Percentiles rank a stretch among this genome's conserved stretches.
These are phyloP conservation scores for Eremobia ochroleuca DNA, from an alignment of 2,888 invertebrate genomes.

Conservation along the genomic window DNA sequence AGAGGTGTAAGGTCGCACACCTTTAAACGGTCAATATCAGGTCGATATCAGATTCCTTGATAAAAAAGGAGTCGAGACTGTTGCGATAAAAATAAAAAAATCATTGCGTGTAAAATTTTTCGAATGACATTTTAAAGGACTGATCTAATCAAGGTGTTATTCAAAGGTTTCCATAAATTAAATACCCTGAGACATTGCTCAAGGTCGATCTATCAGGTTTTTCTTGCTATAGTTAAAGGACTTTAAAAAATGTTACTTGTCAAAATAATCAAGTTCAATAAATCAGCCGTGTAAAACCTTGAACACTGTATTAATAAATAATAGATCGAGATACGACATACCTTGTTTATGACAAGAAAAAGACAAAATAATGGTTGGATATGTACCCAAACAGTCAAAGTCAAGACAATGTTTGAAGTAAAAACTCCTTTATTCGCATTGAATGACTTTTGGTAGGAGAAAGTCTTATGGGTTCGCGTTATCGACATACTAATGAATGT, in stretches of 20 bases:
- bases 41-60: not conserved
- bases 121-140: not conserved
- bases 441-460: not conserved
- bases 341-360: not conserved
- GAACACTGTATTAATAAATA: slow-evolving; percentile 10
- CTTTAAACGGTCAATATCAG: slow-evolving; percentile 16
- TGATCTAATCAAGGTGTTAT: slow-evolving; percentile 22
- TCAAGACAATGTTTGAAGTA: not conserved
- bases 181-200: not conserved
- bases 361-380: not conserved
- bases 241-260: not conserved
- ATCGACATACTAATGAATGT: not conserved
- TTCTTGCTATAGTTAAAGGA: slow-evolving; percentile 6
- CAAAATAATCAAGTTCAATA: slow-evolving; percentile 26
- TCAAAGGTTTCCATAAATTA: slow-evolving; percentile 38
- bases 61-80: no score
- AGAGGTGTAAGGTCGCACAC: slow-evolving; percentile 42
- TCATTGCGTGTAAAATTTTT: not conserved
- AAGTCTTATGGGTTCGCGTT: not conserved
- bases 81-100: not conserved
- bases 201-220: slow-evolving; percentile 32
- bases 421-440: not conserved
- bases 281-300: slow-evolving; percentile 26
- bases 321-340: not conserved
- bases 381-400: not conserved